Evolutionary conservation across 2,113 vertebrate genomes (phyloP).

Genomic region (Mugil cephalus): DNA sequence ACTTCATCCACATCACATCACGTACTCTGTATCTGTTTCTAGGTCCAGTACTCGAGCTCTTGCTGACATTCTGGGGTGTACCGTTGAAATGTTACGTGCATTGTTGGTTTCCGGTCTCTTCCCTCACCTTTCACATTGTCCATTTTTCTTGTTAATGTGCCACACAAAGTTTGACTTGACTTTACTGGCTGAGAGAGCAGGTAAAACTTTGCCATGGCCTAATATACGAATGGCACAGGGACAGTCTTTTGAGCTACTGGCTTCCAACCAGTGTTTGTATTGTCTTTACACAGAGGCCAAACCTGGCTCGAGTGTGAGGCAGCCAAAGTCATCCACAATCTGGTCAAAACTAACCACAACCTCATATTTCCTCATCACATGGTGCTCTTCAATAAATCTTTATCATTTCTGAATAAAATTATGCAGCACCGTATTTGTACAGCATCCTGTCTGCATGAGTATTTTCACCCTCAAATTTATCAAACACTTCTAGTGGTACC

Average conservation of each 20-base stretch:
- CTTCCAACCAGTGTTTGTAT: slow-evolving; percentile 42
- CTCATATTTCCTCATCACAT: background rate
- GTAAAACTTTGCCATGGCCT: slow-evolving; percentile 57
- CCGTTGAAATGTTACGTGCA: background rate
- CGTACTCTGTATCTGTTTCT: background rate
- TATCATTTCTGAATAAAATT: background rate
- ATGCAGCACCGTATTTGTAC: background rate
- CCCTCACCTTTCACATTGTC: slow-evolving; percentile 15
- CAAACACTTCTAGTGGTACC: background rate
- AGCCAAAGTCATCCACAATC: slow-evolving; percentile 53
- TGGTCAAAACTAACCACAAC: slow-evolving; percentile 31
- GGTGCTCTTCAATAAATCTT: background rate
- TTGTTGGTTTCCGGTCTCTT: slow-evolving; percentile 25
- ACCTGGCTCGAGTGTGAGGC: slow-evolving; percentile 41
- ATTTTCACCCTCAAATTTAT: background rate
- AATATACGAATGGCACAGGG: slow-evolving; percentile 51
- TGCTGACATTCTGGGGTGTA: too few species aligned
- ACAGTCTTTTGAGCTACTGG: slow-evolving; percentile 62
- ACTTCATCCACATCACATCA: background rate
- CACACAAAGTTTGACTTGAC: slow-evolving; percentile 63
- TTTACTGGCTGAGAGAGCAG: slow-evolving; percentile 57
- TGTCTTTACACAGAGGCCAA: slow-evolving; percentile 68
- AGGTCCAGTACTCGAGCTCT: background rate
- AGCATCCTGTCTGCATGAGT: background rate
- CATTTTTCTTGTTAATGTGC: slow-evolving; percentile 42